Conservation (phyloP, 2,888 invertebrate species). For the Notodonta ziczac region DNA sequence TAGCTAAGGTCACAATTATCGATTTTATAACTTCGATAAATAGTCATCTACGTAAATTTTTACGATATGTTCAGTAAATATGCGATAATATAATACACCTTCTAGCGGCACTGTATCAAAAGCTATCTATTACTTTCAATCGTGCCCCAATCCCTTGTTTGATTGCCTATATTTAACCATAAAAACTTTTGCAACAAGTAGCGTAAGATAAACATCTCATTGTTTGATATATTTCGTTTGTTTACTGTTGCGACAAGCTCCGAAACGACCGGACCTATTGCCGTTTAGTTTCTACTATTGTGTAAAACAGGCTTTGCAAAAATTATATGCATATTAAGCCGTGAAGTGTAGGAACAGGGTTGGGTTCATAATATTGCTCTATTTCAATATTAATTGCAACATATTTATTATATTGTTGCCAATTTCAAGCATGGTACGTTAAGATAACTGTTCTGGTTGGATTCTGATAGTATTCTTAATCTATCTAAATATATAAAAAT, state of each 20-base stretch:
- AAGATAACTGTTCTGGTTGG: too few species aligned
- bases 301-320: neutral
- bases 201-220: constrained; percentile 4
- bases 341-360: neutral
- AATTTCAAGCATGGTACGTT: too few species aligned
- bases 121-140: neutral
- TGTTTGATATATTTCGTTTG: constrained; percentile 7
- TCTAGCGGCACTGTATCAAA: neutral
- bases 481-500: too few species aligned
- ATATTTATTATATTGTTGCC: too few species aligned
- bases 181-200: constrained; percentile 2
- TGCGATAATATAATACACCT: neutral
- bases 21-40: too few species aligned
- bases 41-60: too few species aligned
- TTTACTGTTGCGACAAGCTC: constrained; percentile 11
- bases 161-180: neutral
- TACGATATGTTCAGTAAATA: too few species aligned
- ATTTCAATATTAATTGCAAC: too few species aligned
- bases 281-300: neutral
- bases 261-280: constrained; percentile 12
- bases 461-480: too few species aligned
- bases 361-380: too few species aligned
- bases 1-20: too few species aligned
- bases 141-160: neutral
- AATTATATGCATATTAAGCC: neutral